These are phyloP conservation scores for Chaetogeoica ovagalla DNA, from an alignment of 2,888 invertebrate genomes.

Conservation along the genomic window DNA sequence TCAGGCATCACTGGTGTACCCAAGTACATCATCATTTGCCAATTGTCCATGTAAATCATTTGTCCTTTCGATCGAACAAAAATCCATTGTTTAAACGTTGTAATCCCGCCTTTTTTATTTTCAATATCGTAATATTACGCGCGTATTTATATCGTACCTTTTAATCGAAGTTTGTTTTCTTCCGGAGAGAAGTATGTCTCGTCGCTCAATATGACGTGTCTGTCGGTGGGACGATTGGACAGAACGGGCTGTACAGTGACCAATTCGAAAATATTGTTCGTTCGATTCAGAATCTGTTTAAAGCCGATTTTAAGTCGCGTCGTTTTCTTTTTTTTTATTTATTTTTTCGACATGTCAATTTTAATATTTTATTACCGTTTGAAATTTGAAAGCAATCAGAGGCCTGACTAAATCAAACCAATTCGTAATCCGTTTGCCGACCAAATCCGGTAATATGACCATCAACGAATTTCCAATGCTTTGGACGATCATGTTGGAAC, in stretches of 20 bases:
- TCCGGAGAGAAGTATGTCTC: slow-evolving; percentile 69
- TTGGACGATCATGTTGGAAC: slow-evolving; percentile 83
- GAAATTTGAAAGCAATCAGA: slow-evolving; percentile 90
- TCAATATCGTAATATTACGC: background rate
- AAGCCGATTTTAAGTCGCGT: background rate
- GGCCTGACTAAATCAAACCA: slow-evolving; percentile 92
- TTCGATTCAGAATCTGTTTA: slow-evolving; percentile 83
- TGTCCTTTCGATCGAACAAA: slow-evolving; percentile 70
- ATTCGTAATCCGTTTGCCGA: slow-evolving; percentile 87
- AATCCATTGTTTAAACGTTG: background rate
- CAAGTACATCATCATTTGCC: slow-evolving; percentile 96
- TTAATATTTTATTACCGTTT: slow-evolving; percentile 70
- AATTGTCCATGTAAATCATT: slow-evolving; percentile 98
- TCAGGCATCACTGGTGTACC: slow-evolving; percentile 96
- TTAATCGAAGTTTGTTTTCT: slow-evolving; percentile 76
- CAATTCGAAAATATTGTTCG: slow-evolving; percentile 96
- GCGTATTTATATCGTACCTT: slow-evolving; percentile 64
- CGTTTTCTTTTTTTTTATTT: background rate
- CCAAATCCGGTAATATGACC: slow-evolving; percentile 83
- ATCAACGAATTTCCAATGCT: slow-evolving; percentile 89
- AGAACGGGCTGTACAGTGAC: slow-evolving; percentile 86
- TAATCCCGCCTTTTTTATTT: too few species aligned
- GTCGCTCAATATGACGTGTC: slow-evolving; percentile 65
- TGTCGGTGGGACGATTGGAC: slow-evolving; percentile 65
- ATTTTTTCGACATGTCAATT: too few species aligned